Percentiles rank a stretch among this genome's conserved stretches.
These are phyloP conservation scores for Brachyalestes nurse DNA, from an alignment of 2,797 vertebrate genomes.

Conservation along the genomic window DNA sequence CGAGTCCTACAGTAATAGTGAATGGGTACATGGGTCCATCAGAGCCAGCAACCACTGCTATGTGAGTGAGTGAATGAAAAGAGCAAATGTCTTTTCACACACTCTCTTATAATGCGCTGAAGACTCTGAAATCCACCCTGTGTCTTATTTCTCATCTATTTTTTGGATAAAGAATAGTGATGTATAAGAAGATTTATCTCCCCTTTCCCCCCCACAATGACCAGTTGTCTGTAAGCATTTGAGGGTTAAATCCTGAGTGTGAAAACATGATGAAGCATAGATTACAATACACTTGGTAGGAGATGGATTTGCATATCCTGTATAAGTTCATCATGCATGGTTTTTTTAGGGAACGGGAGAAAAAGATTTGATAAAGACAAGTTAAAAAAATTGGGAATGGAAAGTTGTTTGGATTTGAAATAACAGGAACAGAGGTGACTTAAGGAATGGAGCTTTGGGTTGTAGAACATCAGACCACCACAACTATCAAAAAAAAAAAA, in stretches of 20 bases:
- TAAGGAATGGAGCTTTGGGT: neutral
- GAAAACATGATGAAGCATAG: neutral
- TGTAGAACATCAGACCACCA: neutral
- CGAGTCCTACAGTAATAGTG: neutral
- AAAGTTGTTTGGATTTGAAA: too few species aligned
- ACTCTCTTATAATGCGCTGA: neutral
- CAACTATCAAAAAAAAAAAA: neutral
- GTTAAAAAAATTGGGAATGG: too few species aligned
- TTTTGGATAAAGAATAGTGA: too few species aligned
- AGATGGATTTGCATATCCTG: too few species aligned
- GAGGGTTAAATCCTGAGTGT: neutral
- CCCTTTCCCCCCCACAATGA: too few species aligned
- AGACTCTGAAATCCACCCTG: neutral
- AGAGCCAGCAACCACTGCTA: conserved; percentile 58
- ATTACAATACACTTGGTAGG: neutral
- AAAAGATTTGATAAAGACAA: too few species aligned
- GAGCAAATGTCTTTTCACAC: neutral
- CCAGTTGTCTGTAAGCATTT: neutral
- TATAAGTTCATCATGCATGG: too few species aligned
- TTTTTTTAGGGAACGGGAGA: too few species aligned
- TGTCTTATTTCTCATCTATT: too few species aligned
- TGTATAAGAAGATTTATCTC: too few species aligned
- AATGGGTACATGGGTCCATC: conserved; percentile 49
- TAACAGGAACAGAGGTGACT: neutral
- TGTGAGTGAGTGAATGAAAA: conserved; percentile 40